Evolutionary conservation across 1,140 invertebrate species (phyloP).

Genomic region (Pachyrhynchus sulphureomaculatus): DNA sequence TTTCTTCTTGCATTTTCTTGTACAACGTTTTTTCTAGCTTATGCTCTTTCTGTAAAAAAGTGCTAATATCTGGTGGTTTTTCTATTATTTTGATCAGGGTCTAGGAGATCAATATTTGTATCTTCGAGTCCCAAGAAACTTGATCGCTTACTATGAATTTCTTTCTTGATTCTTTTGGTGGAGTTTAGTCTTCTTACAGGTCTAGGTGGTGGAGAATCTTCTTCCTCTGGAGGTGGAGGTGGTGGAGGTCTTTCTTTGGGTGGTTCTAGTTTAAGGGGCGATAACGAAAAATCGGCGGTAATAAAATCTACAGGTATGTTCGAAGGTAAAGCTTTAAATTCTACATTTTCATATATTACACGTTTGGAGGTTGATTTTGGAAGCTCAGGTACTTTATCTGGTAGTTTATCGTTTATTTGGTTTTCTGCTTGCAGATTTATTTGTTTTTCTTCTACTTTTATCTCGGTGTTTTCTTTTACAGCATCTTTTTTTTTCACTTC

Average conservation of each 20-base stretch:
- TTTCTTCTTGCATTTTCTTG: slow-evolving; percentile 57
- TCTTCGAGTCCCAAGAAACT: slow-evolving; percentile 84
- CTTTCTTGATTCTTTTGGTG: slow-evolving; percentile 82
- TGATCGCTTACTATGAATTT: slow-evolving; percentile 78
- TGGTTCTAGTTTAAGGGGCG: slow-evolving; percentile 67
- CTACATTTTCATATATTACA: slow-evolving; percentile 39
- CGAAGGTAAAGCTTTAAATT: slow-evolving; percentile 15
- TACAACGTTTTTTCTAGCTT: slow-evolving; percentile 73
- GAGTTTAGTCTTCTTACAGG: slow-evolving; percentile 71
- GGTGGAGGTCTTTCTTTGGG: slow-evolving; percentile 85
- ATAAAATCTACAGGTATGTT: slow-evolving; percentile 35
- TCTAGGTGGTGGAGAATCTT: slow-evolving; percentile 46
- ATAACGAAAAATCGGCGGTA: slow-evolving; percentile 40
- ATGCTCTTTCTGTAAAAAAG: slow-evolving; percentile 75
- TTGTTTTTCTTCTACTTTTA: slow-evolving; percentile 7
- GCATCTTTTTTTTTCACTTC: neutral
- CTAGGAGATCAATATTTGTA: slow-evolving; percentile 65
- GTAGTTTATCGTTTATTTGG: slow-evolving; percentile 8
- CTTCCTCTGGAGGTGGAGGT: slow-evolving; percentile 63
- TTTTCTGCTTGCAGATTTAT: neutral
- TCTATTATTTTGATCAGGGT: slow-evolving; percentile 66
- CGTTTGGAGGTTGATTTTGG: slow-evolving; percentile 31
- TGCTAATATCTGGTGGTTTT: slow-evolving; percentile 77
- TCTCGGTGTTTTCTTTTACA: neutral
- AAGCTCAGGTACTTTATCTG: slow-evolving; percentile 17